Conservation (phyloP, 2,888 invertebrate species). For the Metellina segmentata region DNA sequence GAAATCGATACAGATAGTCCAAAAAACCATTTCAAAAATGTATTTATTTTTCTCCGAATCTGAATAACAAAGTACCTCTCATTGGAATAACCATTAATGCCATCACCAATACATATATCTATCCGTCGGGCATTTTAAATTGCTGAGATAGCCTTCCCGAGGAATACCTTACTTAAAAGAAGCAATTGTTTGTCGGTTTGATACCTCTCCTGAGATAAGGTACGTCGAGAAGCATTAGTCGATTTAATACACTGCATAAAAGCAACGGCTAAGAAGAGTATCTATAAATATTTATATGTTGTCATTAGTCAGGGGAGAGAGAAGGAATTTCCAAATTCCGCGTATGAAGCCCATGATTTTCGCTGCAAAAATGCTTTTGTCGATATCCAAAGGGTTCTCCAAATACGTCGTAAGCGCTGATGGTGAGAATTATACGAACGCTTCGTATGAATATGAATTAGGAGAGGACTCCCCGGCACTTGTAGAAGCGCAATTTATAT, state of each 20-base stretch:
- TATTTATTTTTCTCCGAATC: background rate
- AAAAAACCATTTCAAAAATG: too few relatives aligned
- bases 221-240: background rate
- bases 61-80: background rate
- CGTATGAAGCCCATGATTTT: background rate
- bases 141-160: background rate
- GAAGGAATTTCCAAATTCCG: constrained; percentile 8
- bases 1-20: too few relatives aligned
- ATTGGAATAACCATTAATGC: background rate
- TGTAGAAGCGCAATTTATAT: too few relatives aligned
- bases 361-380: background rate
- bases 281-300: constrained; percentile 39
- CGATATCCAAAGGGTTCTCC: constrained; percentile 7
- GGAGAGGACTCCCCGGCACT: background rate
- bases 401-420: background rate
- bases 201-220: too few relatives aligned
- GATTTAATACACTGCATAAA: background rate
- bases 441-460: constrained; percentile 30
- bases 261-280: background rate
- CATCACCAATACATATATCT: background rate
- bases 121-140: background rate
- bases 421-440: constrained; percentile 2
- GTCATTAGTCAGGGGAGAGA: constrained; percentile 7
- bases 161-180: background rate
- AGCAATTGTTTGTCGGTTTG: background rate